A percentile compares a stretch with the other conserved stretches of the same genome.
Conservation (phyloP, 2,113 vertebrate genomes). For the Tetrao urogallus region DNA sequence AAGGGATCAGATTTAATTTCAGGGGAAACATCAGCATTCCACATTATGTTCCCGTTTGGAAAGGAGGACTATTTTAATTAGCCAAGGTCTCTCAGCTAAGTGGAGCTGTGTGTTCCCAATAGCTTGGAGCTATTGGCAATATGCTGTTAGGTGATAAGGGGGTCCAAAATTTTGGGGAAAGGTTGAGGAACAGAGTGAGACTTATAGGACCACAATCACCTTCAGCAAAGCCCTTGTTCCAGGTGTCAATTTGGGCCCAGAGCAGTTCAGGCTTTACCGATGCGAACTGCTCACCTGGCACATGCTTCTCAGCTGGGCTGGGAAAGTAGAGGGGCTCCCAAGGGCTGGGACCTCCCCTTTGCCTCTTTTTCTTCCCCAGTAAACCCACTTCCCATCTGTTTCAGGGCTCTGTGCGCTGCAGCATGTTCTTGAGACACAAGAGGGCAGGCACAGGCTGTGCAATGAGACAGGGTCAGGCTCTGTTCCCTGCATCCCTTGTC, state of each 20-base stretch:
- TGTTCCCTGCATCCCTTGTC: not conserved
- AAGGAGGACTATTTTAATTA: not conserved
- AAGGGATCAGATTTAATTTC: conserved; percentile 19
- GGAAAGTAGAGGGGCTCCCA: not conserved
- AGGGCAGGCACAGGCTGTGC: conserved; percentile 53
- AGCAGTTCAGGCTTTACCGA: not conserved
- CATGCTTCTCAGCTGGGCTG: not conserved
- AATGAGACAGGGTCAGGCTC: not conserved
- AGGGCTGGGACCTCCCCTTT: not conserved
- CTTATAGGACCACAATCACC: fast-evolving
- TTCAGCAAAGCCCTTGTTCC: not conserved
- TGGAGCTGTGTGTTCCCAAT: not conserved
- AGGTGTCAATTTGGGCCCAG: no score
- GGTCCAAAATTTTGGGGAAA: not conserved
- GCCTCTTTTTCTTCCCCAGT: fast-evolving
- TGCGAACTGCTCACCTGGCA: not conserved
- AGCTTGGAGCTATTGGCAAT: not conserved
- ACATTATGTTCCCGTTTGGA: not conserved
- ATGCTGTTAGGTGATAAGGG: not conserved
- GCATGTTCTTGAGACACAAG: not conserved
- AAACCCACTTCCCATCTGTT: fast-evolving
- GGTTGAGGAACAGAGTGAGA: not conserved
- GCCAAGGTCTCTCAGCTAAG: not conserved
- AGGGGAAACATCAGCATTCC: not conserved
- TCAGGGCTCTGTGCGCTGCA: not conserved